Evolutionary conservation across 2,113 vertebrate genomes (phyloP).

Genomic region (Sula dactylatra): DNA sequence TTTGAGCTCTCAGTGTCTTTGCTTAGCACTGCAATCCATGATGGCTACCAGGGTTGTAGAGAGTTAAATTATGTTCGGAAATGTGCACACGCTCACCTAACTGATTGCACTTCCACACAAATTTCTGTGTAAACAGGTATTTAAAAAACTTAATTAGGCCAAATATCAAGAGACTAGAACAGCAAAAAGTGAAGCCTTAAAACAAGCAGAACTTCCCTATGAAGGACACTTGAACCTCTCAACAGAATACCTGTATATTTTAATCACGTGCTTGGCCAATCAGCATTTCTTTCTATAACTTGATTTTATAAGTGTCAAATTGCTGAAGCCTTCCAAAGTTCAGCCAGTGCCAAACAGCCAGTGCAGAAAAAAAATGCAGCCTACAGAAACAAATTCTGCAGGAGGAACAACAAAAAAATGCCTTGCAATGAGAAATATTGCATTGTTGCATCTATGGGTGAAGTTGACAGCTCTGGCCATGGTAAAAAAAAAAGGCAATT

Average conservation of each 20-base stretch:
- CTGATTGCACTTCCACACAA: neutral
- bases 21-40: neutral
- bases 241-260: neutral
- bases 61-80: neutral
- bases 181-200: neutral
- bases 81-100: neutral
- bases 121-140: neutral
- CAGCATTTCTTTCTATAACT: neutral
- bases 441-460: neutral
- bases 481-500: neutral
- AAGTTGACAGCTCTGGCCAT: neutral
- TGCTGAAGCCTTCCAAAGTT: neutral
- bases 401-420: neutral
- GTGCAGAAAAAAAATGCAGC: neutral
- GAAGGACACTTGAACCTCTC: neutral
- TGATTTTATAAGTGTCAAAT: neutral
- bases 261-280: neutral
- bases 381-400: neutral
- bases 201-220: neutral
- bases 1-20: neutral
- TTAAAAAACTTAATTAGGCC: neutral
- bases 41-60: neutral
- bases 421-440: neutral
- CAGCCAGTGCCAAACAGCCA: neutral
- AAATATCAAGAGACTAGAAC: neutral